Conservation (phyloP, 2,113 vertebrate genomes). For the Glareola pratincola region DNA sequence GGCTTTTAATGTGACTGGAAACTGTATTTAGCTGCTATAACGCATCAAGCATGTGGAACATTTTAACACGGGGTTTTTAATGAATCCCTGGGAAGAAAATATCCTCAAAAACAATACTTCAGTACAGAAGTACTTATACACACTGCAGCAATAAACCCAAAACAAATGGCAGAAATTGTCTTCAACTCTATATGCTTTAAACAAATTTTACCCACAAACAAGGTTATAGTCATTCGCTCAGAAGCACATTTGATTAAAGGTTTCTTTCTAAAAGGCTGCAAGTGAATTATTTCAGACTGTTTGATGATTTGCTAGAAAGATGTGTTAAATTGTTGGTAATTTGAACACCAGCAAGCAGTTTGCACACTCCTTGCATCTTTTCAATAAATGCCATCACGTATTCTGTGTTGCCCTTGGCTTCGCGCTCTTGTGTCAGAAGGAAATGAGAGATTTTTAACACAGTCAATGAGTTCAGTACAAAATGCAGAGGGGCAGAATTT, state of each 20-base stretch:
- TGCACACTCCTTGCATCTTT: neutral
- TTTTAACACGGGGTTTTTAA: conserved; percentile 45
- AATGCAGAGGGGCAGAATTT: neutral
- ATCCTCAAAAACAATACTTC: neutral
- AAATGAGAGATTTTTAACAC: conserved; percentile 23
- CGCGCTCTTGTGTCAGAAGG: neutral
- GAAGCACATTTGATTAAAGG: neutral
- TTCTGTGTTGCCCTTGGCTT: neutral
- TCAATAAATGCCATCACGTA: neutral
- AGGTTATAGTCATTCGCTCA: neutral
- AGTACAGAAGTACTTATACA: neutral
- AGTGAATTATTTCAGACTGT: neutral
- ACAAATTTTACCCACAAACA: neutral
- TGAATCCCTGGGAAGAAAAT: conserved; percentile 30
- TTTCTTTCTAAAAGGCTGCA: neutral
- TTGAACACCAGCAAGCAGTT: neutral
- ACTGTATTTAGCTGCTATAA: neutral
- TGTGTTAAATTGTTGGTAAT: conserved; percentile 3
- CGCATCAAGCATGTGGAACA: neutral
- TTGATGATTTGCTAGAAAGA: neutral
- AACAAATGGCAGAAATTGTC: neutral
- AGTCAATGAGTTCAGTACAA: neutral
- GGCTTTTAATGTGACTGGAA: conserved; percentile 11
- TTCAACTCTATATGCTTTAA: neutral
- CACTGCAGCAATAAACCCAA: neutral